phyloP scores from a whole-genome alignment of 2,113 vertebrate genomes.

The Calypte anna region DNA sequence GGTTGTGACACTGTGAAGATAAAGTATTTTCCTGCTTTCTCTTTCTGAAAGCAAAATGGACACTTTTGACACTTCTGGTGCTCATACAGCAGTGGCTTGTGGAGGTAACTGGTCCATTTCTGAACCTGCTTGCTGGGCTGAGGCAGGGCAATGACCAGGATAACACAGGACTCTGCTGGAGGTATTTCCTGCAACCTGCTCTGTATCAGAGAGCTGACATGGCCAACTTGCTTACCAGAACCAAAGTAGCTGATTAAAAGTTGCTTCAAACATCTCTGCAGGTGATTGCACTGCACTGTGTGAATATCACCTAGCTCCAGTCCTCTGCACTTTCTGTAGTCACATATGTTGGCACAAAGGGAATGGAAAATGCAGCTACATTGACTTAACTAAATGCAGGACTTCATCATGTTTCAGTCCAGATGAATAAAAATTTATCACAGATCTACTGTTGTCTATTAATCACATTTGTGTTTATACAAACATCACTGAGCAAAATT shows the following conservation, averaged over 20 bases:
- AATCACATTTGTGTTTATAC: neutral
- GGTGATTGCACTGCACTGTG: neutral
- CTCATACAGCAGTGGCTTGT: fast-evolving
- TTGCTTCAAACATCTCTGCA: neutral
- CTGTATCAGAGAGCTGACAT: fast-evolving
- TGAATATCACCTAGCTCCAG: neutral
- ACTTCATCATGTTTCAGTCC: neutral
- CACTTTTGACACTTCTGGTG: neutral
- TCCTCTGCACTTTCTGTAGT: neutral
- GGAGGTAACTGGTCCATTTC: neutral
- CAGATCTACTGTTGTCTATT: neutral
- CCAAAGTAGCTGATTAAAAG: neutral
- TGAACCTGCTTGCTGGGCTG: neutral
- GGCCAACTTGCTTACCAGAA: neutral
- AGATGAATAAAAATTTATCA: neutral
- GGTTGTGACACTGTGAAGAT: neutral
- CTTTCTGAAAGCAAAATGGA: neutral
- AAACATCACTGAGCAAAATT: neutral
- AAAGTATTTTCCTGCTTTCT: neutral
- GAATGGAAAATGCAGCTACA: neutral
- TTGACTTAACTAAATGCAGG: neutral
- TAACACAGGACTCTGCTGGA: fast-evolving
- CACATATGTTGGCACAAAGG: neutral
- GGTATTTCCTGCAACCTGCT: neutral
- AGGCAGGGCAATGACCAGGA: neutral